These are phyloP conservation scores for Corythornis cristatus DNA, from an alignment of 2,113 vertebrate genomes.

Conservation along the genomic window DNA sequence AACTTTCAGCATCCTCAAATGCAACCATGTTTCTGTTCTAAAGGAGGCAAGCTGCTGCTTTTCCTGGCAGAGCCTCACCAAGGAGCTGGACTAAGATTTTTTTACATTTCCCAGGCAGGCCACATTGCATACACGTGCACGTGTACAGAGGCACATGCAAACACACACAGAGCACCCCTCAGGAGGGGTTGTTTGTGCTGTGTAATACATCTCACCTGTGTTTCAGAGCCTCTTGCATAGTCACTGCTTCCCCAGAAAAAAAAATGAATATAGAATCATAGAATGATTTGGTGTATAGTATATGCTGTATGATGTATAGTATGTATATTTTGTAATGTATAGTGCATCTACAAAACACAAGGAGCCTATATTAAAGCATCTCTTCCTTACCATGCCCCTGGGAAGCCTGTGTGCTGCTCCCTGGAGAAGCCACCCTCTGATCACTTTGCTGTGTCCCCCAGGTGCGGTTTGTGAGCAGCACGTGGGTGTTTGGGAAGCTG, in stretches of 20 bases:
- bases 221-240: not conserved
- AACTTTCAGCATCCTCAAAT: not conserved
- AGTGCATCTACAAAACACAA: not conserved
- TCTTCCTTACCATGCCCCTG: not conserved
- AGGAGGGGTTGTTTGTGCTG: not conserved
- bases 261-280: too few species aligned
- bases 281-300: too few species aligned
- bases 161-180: not conserved
- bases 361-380: not conserved
- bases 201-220: not conserved
- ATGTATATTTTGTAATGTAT: too few species aligned
- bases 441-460: not conserved
- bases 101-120: not conserved
- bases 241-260: not conserved
- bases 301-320: too few species aligned
- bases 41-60: not conserved
- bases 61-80: not conserved
- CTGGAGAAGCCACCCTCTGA: not conserved
- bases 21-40: not conserved
- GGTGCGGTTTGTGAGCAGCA: conserved; percentile 82
- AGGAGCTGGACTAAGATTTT: not conserved
- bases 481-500: conserved; percentile 80
- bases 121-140: too few species aligned
- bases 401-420: not conserved
- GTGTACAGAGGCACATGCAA: not conserved